phyloP scores from a whole-genome alignment of 1,140 invertebrate genomes.

The Drosophila pallidifrons region DNA sequence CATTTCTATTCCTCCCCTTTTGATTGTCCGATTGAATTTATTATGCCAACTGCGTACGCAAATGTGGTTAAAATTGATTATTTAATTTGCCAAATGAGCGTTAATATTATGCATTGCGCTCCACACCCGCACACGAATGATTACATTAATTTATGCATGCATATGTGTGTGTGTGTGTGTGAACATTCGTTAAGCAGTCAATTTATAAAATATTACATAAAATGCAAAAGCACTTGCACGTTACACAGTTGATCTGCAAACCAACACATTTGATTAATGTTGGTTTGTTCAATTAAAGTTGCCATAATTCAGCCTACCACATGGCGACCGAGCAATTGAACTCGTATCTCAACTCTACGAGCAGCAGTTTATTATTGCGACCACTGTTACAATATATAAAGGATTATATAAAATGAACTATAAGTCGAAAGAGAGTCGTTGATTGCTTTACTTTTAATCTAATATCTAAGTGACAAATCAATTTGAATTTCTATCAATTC shows the following conservation, averaged over 20 bases:
- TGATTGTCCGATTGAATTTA: constrained; percentile 55
- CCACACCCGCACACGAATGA: constrained; percentile 6
- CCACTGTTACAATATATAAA: background rate
- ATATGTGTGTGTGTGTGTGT: background rate
- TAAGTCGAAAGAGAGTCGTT: too few species aligned
- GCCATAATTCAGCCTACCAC: constrained; percentile 69
- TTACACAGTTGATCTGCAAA: constrained; percentile 1
- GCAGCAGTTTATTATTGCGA: background rate
- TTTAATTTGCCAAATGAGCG: constrained; percentile 72
- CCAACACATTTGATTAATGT: constrained; percentile 68
- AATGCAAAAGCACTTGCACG: constrained; percentile 29
- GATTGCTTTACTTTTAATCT: background rate
- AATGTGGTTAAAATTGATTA: constrained; percentile 78
- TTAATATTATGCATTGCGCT: constrained; percentile 62
- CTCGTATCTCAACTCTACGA: constrained; percentile 31
- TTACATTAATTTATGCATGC: background rate
- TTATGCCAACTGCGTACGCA: constrained; percentile 67
- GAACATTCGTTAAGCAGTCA: constrained; percentile 42
- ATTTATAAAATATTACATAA: constrained; percentile 66
- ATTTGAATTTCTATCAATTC: constrained; percentile 1
- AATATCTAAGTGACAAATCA: background rate
- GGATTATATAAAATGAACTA: constrained; percentile 1
- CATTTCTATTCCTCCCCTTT: background rate
- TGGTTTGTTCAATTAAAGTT: constrained; percentile 75
- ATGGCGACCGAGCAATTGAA: constrained; percentile 36